phyloP scores from a whole-genome alignment of 2,888 invertebrate species.

The Pyrgus malvae region DNA sequence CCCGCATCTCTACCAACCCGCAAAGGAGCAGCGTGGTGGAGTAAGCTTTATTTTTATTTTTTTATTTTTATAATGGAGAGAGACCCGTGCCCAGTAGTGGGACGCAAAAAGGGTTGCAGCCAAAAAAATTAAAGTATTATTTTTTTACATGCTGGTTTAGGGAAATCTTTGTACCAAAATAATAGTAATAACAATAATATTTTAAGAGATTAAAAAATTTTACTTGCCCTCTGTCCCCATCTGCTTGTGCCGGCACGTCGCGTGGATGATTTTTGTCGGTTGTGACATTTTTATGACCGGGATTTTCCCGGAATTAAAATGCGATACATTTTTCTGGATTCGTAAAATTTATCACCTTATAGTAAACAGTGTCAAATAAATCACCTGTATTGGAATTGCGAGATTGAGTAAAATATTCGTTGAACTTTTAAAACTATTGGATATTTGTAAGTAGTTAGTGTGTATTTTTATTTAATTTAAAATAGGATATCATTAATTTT shows the following conservation, averaged over 20 bases:
- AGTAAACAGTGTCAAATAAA: conserved; percentile 15
- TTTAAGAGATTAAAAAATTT: neutral
- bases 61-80: no score
- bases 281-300: conserved; percentile 9
- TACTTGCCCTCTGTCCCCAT: neutral
- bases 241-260: neutral
- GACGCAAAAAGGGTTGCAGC: no score
- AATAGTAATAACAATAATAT: no score
- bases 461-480: no score
- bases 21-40: no score
- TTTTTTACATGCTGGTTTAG: no score
- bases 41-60: no score
- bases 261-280: conserved; percentile 6
- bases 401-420: neutral
- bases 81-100: no score
- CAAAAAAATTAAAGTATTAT: no score
- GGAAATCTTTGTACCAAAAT: no score
- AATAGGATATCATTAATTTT: no score
- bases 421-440: neutral
- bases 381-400: neutral
- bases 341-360: conserved; percentile 17
- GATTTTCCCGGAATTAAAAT: conserved; percentile 17
- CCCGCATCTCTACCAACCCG: no score
- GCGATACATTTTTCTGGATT: conserved; percentile 22
- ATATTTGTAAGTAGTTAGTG: neutral